Conservation (phyloP, 2,888 invertebrate genomes). For the Tricholauxania praeusta region DNA sequence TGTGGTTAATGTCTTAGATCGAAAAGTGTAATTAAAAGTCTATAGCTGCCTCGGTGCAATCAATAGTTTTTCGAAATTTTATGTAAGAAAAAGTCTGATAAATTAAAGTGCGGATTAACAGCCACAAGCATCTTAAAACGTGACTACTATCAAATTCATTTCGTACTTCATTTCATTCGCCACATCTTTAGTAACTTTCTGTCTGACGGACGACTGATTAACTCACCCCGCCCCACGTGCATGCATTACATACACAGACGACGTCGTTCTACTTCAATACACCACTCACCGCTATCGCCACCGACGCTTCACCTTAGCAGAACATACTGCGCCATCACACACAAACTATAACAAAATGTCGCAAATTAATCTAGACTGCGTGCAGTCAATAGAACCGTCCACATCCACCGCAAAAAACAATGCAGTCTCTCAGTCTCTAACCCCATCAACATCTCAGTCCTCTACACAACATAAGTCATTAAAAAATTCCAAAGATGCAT, state of each 20-base stretch:
- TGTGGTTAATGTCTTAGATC: too few species aligned
- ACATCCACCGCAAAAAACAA: slow-evolving; percentile 32
- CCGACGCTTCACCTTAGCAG: neutral
- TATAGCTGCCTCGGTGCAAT: too few species aligned
- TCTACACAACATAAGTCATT: slow-evolving; percentile 42
- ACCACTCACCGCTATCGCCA: neutral
- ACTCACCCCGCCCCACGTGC: slow-evolving; percentile 1
- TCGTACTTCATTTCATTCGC: neutral
- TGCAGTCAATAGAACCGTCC: slow-evolving; percentile 53
- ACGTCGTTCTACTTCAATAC: neutral
- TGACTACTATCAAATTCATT: neutral
- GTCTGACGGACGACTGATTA: neutral
- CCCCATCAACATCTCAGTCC: slow-evolving; percentile 28
- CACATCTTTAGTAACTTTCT: neutral
- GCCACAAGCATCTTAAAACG: neutral
- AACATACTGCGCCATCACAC: neutral
- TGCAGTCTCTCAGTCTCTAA: slow-evolving; percentile 40
- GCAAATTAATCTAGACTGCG: slow-evolving; percentile 55
- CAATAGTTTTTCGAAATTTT: too few species aligned
- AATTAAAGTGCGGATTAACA: slow-evolving; percentile 11
- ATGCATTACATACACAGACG: neutral
- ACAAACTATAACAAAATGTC: slow-evolving; percentile 48
- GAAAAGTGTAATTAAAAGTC: too few species aligned
- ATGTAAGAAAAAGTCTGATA: too few species aligned
- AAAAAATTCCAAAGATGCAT: slow-evolving; percentile 57